phyloP scores from a whole-genome alignment of 1,140 invertebrate genomes.

The Drosophila albomicans region DNA sequence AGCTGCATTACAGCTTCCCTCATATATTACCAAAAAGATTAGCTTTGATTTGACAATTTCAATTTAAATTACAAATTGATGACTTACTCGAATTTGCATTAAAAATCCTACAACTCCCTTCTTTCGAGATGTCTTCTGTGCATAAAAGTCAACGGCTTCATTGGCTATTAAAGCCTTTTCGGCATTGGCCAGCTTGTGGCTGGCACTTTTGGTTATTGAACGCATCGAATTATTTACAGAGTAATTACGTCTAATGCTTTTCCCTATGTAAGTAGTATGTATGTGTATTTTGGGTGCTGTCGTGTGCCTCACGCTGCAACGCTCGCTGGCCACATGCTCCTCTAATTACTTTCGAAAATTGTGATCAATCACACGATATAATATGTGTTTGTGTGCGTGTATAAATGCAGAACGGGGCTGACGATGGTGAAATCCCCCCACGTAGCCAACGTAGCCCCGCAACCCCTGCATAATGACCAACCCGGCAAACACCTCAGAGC shows the following conservation, averaged over 20 bases:
- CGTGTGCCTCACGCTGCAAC: not conserved
- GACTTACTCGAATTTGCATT: not conserved
- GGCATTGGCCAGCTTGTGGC: constrained; percentile 12
- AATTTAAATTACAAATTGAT: not conserved
- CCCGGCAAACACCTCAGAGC: constrained; percentile 50
- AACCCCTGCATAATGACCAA: constrained; percentile 44
- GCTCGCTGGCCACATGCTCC: constrained; percentile 40
- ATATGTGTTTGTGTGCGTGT: constrained; percentile 13
- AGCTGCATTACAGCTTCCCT: too few relatives aligned
- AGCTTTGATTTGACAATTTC: too few relatives aligned
- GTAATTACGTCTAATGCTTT: constrained; percentile 66
- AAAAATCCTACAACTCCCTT: not conserved
- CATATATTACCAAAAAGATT: too few relatives aligned
- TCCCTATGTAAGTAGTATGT: not conserved
- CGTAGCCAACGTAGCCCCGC: not conserved
- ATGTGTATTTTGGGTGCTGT: not conserved
- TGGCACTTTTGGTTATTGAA: constrained; percentile 29
- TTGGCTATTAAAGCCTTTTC: constrained; percentile 30
- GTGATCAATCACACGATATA: constrained; percentile 71
- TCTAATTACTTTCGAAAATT: constrained; percentile 76
- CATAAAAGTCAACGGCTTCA: constrained; percentile 14
- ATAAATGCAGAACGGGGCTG: constrained; percentile 26
- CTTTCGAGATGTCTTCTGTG: not conserved
- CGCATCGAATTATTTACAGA: constrained; percentile 63
- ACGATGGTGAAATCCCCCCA: not conserved